phyloP scores from a whole-genome alignment of 2,113 vertebrate species.

The Mobula hypostoma region DNA sequence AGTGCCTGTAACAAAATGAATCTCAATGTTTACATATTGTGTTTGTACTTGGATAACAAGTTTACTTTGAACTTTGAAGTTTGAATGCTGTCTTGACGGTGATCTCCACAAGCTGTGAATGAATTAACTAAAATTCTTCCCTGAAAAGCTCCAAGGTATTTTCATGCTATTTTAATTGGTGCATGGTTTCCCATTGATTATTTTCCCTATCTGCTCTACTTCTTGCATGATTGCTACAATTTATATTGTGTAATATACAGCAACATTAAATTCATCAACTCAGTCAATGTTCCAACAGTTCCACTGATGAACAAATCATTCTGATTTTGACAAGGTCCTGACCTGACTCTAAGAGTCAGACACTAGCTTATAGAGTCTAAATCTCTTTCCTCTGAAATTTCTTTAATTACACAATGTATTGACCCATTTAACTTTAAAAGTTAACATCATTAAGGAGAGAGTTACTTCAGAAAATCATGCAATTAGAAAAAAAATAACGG shows the following conservation, averaged over 20 bases:
- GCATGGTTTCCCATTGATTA: not conserved
- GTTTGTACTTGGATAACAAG: too few relatives aligned
- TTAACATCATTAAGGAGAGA: not conserved
- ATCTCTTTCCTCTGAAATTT: not conserved
- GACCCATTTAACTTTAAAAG: not conserved
- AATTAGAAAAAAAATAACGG: too few relatives aligned
- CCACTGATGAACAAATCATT: not conserved
- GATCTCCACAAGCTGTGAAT: not conserved
- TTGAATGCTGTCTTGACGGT: not conserved
- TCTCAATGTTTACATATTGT: too few relatives aligned
- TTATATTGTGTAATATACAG: not conserved
- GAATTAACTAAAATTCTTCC: not conserved
- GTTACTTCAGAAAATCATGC: not conserved
- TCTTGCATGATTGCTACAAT: not conserved
- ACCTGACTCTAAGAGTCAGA: too few relatives aligned
- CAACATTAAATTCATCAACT: not conserved
- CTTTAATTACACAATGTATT: not conserved
- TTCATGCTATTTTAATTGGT: not conserved
- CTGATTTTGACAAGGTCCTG: too few relatives aligned
- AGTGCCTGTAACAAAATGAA: too few relatives aligned
- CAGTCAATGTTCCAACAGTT: not conserved
- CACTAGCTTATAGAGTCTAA: not conserved
- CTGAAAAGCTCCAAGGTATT: not conserved
- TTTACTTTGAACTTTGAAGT: too few relatives aligned
- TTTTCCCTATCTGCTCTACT: not conserved